phyloP scores from a whole-genome alignment of 2,888 invertebrate species.

The Piscicola geometra region DNA sequence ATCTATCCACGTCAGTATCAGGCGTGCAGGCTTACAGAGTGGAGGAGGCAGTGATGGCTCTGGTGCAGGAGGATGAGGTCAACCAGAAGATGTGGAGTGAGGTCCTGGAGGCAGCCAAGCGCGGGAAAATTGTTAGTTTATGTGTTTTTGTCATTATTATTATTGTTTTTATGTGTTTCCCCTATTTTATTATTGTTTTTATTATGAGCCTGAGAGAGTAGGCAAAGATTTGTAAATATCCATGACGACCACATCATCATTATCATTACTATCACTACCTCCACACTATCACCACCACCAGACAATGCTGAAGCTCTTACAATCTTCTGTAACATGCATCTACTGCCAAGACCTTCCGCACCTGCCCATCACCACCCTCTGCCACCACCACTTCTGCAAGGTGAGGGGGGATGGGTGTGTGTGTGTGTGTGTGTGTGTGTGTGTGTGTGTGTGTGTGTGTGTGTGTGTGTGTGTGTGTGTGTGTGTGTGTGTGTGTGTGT shows the following conservation, averaged over 20 bases:
- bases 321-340: constrained; percentile 69
- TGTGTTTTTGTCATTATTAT: too few species aligned
- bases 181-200: too few species aligned
- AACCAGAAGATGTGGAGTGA: constrained; percentile 70
- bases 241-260: too few species aligned
- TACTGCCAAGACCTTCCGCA: constrained; percentile 72
- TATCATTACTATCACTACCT: not conserved
- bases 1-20: not conserved
- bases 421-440: too few species aligned
- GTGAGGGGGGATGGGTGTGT: too few species aligned
- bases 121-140: constrained; percentile 48
- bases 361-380: constrained; percentile 69
- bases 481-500: too few species aligned
- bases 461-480: too few species aligned
- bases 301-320: constrained; percentile 65
- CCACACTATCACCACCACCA: constrained; percentile 39
- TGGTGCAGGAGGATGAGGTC: constrained; percentile 61
- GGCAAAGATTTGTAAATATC: too few species aligned
- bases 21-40: constrained; percentile 52
- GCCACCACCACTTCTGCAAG: constrained; percentile 72
- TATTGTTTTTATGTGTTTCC: too few species aligned
- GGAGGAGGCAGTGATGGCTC: constrained; percentile 53
- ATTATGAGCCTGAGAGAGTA: too few species aligned
- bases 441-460: too few species aligned
- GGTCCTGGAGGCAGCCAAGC: constrained; percentile 60